These are phyloP conservation scores for Thaleichthys pacificus DNA, from an alignment of 2,797 vertebrate species.

Conservation along the genomic window DNA sequence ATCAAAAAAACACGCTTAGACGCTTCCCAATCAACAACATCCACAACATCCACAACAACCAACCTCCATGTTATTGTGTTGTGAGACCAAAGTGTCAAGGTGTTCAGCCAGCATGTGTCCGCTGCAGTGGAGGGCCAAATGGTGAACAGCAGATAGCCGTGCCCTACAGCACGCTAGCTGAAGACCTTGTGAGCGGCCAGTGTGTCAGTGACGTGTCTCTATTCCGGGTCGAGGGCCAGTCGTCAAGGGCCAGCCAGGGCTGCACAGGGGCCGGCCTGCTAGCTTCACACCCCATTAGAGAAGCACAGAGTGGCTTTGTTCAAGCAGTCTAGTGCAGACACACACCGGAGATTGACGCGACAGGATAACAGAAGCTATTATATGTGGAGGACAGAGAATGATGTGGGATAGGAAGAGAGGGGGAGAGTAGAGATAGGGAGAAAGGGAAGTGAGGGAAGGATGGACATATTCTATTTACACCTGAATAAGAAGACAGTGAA, in stretches of 20 bases:
- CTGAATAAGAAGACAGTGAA: neutral
- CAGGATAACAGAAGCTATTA: slow-evolving; percentile 41
- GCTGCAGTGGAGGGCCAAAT: neutral
- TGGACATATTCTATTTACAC: neutral
- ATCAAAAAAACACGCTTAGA: slow-evolving; percentile 11
- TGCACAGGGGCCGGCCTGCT: slow-evolving; percentile 5
- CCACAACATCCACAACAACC: neutral
- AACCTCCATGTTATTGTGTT: neutral
- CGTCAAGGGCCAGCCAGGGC: neutral
- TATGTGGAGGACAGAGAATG: slow-evolving; percentile 33
- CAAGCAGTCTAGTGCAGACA: slow-evolving; percentile 8
- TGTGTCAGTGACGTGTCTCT: neutral
- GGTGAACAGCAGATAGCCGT: neutral
- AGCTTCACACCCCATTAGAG: slow-evolving; percentile 9
- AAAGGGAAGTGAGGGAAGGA: neutral
- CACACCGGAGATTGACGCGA: slow-evolving; percentile 14
- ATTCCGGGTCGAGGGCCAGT: neutral
- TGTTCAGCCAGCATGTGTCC: neutral
- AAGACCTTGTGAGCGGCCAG: too few relatives aligned
- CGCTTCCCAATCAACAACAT: neutral
- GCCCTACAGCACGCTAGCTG: too few relatives aligned
- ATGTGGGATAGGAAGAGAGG: neutral
- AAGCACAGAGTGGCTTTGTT: slow-evolving; percentile 11
- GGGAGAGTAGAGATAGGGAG: neutral
- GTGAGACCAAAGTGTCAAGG: neutral